Base-by-base conservation (phyloP, 2,113 vertebrate genomes). In the Argyrosomus japonicus region DNA sequence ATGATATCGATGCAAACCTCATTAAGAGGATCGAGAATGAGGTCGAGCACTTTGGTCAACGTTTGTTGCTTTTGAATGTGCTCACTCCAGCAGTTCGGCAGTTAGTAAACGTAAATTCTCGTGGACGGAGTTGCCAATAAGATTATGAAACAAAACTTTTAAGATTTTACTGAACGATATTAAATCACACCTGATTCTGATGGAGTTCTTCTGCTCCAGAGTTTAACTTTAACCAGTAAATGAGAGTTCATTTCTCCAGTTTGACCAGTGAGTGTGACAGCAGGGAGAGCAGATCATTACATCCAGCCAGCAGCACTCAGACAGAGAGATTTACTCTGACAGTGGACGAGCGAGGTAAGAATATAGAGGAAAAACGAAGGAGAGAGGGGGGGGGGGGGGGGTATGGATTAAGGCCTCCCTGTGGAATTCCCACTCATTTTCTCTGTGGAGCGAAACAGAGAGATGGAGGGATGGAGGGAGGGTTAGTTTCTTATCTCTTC, bases 401-500 rank as follows among this genome's bases (percentile, higher is more conserved):
- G 58, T 58, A 78, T 88, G 88, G 82, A 91, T 92, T 88, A 90
- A 70, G 72, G 43, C 65, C 74, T 81, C 87, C 84, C 86, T 2
- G 69, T 65, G 86, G 86, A 82, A 79, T 87, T 76, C 77, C 84
- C 84, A 83, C 84, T 87, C 75, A 82, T 90, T 85, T 88, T 90
- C 86, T 88, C 87, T 67, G 68, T 73, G 69, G 79, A 92, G 88
- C 47, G 75, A 90, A 85, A 80, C 82, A 75, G 67, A 76, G 86
- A 61, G 84, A 84, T 47, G 61, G 74, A 73, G 61, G 18, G 68
- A 84, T 15, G 74, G 75, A 85, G 78, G 60, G 84, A 77, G 84
- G 81, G 76, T 83, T 89, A 88, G 84, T 82, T 85, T 89, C 81
- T 89, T 88, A 89, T 89, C 89, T 89, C 80, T 89, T 88, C 77